Conservation (phyloP, 1,140 invertebrate species). For the Bacillus rossius region DNA sequence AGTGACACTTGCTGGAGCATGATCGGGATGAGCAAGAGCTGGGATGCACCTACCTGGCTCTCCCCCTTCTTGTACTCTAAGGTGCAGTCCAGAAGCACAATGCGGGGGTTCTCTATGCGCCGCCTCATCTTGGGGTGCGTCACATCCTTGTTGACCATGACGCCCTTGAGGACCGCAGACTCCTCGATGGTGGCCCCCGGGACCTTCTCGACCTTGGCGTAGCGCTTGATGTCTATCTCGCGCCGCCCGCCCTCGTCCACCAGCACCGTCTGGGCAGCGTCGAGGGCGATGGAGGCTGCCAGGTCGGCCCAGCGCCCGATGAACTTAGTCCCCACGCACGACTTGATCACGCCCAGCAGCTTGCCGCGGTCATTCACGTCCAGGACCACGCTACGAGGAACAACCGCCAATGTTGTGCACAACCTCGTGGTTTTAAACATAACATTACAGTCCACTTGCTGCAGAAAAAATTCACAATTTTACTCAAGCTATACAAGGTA, state of each 20-base stretch:
- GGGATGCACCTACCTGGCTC: slow-evolving; percentile 72
- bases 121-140: slow-evolving; percentile 97
- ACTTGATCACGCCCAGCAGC: slow-evolving; percentile 72
- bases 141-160: slow-evolving; percentile 99
- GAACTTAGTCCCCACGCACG: slow-evolving; percentile 98
- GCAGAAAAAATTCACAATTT: too few relatives aligned
- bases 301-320: slow-evolving; percentile 92
- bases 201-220: slow-evolving; percentile 97
- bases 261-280: slow-evolving; percentile 89
- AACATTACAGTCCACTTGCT: too few relatives aligned
- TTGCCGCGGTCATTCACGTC: slow-evolving; percentile 80
- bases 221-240: slow-evolving; percentile 98
- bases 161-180: slow-evolving; percentile 87
- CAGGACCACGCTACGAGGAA: slow-evolving; percentile 59
- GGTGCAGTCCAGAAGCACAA: slow-evolving; percentile 91
- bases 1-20: too few relatives aligned
- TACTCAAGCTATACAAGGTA: too few relatives aligned
- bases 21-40: too few relatives aligned
- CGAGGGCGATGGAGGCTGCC: slow-evolving; percentile 91
- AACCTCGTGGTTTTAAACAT: too few relatives aligned
- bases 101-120: slow-evolving; percentile 92
- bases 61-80: slow-evolving; percentile 99
- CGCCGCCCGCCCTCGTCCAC: slow-evolving; percentile 83
- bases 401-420: background rate
- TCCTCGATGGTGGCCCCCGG: slow-evolving; percentile 96